Evolutionary conservation across 2,888 invertebrate genomes (phyloP).

Genomic region (Dascillus cervinus): DNA sequence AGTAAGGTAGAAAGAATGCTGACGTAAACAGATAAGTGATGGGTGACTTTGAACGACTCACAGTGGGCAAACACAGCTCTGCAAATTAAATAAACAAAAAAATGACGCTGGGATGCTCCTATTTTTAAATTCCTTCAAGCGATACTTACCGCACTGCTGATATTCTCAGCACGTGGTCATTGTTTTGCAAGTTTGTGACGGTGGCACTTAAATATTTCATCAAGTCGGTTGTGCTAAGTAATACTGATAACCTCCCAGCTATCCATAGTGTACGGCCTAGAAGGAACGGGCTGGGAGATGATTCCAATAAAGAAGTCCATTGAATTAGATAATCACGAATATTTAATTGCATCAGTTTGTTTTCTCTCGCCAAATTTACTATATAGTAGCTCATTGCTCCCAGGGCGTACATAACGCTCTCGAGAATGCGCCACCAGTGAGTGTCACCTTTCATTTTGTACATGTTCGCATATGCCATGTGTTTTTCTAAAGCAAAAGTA

Average conservation of each 20-base stretch:
- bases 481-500: too few relatives aligned
- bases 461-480: too few relatives aligned
- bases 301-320: constrained; percentile 10
- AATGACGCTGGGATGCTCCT: too few relatives aligned
- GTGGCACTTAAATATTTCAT: constrained; percentile 7
- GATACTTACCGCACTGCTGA: too few relatives aligned
- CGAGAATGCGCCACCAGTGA: constrained; percentile 13
- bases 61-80: constrained; percentile 8
- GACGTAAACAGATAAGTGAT: constrained; percentile 6
- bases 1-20: constrained; percentile 7
- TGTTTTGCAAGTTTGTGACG: constrained; percentile 8
- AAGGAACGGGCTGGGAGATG: constrained; percentile 10
- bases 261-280: constrained; percentile 11
- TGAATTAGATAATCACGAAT: constrained; percentile 8
- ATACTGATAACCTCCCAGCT: constrained; percentile 7
- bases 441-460: constrained; percentile 8
- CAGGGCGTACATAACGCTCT: constrained; percentile 9
- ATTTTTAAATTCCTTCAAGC: too few relatives aligned
- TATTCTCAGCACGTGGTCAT: constrained; percentile 8
- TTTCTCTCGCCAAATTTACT: constrained; percentile 1
- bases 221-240: constrained; percentile 4
- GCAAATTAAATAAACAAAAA: too few relatives aligned
- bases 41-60: constrained; percentile 2
- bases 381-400: constrained; percentile 9
- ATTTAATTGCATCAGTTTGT: constrained; percentile 6